A percentile compares a stretch with the other conserved stretches of the same genome.
phyloP scores from a whole-genome alignment of 2,797 vertebrate species.

The Platalea minor region DNA sequence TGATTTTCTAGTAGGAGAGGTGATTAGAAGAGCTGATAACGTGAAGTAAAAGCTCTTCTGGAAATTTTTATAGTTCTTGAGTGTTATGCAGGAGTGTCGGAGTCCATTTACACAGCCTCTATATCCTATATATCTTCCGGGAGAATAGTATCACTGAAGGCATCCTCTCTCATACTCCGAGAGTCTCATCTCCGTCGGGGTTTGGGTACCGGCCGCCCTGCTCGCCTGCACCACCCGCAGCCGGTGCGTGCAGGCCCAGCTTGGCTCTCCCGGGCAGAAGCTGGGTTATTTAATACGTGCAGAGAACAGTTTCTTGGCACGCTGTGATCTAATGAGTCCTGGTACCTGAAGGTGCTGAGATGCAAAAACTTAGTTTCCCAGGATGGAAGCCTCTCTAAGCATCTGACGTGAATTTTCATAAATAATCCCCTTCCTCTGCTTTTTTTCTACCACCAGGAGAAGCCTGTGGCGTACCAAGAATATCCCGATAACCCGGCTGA shows the following conservation, averaged over 20 bases:
- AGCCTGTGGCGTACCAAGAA: neutral
- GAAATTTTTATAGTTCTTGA: neutral
- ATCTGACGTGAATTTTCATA: neutral
- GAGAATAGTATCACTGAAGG: neutral
- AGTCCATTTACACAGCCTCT: neutral
- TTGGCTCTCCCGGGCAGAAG: neutral
- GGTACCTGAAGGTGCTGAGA: neutral
- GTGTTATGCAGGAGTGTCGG: fast-evolving
- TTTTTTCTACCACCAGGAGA: neutral
- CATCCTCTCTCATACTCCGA: neutral
- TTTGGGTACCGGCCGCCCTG: neutral
- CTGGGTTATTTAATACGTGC: neutral
- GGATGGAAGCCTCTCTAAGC: neutral
- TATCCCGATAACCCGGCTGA: neutral
- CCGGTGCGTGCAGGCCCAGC: neutral
- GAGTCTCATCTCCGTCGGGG: fast-evolving
- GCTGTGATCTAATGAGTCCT: neutral
- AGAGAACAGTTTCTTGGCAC: neutral
- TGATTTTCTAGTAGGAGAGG: neutral
- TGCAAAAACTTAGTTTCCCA: neutral
- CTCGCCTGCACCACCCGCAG: no score
- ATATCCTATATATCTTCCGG: neutral
- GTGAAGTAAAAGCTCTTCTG: neutral
- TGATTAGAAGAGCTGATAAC: neutral
- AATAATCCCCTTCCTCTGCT: neutral